Evolutionary conservation across 2,888 invertebrate genomes (phyloP).

Genomic region (Caenorhabditis wallacei): DNA sequence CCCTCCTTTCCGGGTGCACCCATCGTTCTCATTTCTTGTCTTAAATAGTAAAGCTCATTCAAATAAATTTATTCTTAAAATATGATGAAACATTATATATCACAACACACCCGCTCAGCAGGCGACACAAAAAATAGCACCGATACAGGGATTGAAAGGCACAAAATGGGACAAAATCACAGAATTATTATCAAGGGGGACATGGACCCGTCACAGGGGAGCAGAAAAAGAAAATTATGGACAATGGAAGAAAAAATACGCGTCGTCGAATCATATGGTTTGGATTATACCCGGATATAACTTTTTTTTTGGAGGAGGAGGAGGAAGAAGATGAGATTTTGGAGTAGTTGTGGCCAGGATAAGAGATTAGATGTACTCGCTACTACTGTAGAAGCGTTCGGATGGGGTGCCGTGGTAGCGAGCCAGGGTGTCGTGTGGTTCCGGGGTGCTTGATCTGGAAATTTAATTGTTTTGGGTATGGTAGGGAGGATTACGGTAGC

Average conservation of each 20-base stretch:
- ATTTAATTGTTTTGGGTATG: neutral
- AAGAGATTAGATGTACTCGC: constrained; percentile 29
- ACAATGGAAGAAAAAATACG: constrained; percentile 16
- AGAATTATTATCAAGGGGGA: constrained; percentile 17
- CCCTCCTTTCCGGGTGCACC: too few relatives aligned
- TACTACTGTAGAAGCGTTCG: constrained; percentile 23
- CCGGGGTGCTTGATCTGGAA: constrained; percentile 33
- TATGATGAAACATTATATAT: too few relatives aligned
- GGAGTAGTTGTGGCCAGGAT: neutral
- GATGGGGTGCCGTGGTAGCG: constrained; percentile 28
- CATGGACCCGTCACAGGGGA: neutral
- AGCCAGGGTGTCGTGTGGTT: constrained; percentile 45
- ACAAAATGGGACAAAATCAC: constrained; percentile 20
- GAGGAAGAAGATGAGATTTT: constrained; percentile 25
- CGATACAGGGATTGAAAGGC: constrained; percentile 41
- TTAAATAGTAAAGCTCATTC: neutral
- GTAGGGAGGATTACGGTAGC: too few relatives aligned
- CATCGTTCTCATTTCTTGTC: neutral
- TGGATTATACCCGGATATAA: constrained; percentile 53
- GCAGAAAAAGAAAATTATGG: neutral
- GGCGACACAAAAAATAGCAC: constrained; percentile 19
- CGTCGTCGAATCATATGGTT: constrained; percentile 47
- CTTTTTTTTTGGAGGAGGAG: constrained; percentile 5
- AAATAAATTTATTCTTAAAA: constrained; percentile 3
- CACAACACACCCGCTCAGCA: neutral